A percentile compares a stretch with the other conserved stretches of the same genome.
These are phyloP conservation scores for Anoplolepis gracilipes DNA, from an alignment of 1,140 invertebrate genomes.

Conservation along the genomic window DNA sequence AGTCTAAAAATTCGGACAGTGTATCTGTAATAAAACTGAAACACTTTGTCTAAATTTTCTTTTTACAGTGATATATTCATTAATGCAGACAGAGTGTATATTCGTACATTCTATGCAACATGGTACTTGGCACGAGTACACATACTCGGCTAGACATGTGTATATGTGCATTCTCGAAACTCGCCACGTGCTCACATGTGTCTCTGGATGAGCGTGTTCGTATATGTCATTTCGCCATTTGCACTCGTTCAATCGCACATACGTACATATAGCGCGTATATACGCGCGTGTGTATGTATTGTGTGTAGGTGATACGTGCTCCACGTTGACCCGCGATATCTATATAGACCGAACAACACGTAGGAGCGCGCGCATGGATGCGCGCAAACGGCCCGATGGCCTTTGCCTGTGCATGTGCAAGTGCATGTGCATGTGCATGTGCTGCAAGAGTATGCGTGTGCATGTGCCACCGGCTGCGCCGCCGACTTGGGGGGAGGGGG, in stretches of 20 bases:
- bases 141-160: background rate
- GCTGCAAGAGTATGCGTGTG: slow-evolving; percentile 22
- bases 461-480: slow-evolving; percentile 66
- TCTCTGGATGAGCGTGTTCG: no score
- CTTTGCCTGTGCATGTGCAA: slow-evolving; percentile 45
- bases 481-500: background rate
- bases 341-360: slow-evolving; percentile 52
- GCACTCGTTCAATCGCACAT: slow-evolving; percentile 37
- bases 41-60: no score
- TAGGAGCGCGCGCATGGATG: slow-evolving; percentile 72
- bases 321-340: slow-evolving; percentile 45
- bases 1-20: no score
- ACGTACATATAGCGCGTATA: background rate
- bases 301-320: background rate
- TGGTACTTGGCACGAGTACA: background rate
- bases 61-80: no score
- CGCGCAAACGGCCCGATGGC: slow-evolving; percentile 70
- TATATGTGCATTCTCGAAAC: slow-evolving; percentile 30
- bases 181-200: slow-evolving; percentile 45
- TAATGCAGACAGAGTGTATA: slow-evolving; percentile 40
- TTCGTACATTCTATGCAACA: no score
- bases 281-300: background rate
- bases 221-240: slow-evolving; percentile 20
- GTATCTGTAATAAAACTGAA: no score
- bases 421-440: slow-evolving; percentile 54